Evolutionary conservation across 2,888 invertebrate species (phyloP), one percentile per base, ranked within the genome.

Genomic region (Nymphalis polychloros): DNA sequence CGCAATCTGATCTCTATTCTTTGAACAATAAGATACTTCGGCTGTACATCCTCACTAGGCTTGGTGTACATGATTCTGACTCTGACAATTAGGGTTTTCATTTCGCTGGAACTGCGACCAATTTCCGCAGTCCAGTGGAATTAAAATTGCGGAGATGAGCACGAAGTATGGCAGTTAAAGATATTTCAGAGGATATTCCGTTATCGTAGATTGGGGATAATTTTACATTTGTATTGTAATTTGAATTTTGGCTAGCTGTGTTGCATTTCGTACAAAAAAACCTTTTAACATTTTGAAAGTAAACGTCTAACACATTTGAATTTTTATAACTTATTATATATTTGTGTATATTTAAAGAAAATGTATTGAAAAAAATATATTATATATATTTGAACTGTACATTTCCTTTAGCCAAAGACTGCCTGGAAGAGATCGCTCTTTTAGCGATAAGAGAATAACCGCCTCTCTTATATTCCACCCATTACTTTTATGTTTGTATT

Each of bases 41-140:
- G 55, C 31, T 63, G 23, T 23, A 61, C n/a, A 8, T 53, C 17
- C 17, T 49, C 64, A 50, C 23, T 61, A 35, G 52, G 59, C 53
- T 19, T 41, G 63, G 41, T 60, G 53, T 65, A 27, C 19, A 66
- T 71, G 68, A 64, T 47, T 64, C 63, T 55, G 65, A 64, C 64
- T 69, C 67, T 71, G 75, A 77, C 78, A 76, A 79, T 79, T 78
- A 79, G 75, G 73, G 74, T 71, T 76, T 76, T 78, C 75, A 76
- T 78, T 78, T 76, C 73, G 74, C 72, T 75, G 72, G 72, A 74
- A 76, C 74, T 71, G 75, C 71, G 72, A 72, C 77, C 75, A 77
- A 78, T 77, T 77, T 77, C 73, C 73, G 71, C 61, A 66, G 71
- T 68, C 70, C 72, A 65, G 71, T 68, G 68, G 71, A 74, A 76